A percentile compares a stretch with the other conserved stretches of the same genome.
Evolutionary conservation across 2,888 invertebrate genomes (phyloP).

Genomic region (Amphipoea lucens): DNA sequence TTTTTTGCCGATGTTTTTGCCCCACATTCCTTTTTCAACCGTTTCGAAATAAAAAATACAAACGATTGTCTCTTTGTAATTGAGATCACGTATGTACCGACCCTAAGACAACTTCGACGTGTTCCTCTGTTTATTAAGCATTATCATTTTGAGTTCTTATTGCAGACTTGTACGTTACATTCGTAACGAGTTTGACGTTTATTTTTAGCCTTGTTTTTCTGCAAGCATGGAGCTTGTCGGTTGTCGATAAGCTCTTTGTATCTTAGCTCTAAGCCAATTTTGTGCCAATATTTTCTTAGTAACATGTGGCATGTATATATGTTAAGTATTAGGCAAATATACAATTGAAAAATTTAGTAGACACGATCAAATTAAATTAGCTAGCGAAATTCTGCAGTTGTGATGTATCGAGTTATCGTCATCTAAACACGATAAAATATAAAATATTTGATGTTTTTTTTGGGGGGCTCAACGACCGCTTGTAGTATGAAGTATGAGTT

Average conservation of each 20-base stretch:
- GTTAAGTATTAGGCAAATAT: conserved; percentile 14
- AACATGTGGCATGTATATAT: conserved; percentile 1
- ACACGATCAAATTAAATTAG: neutral
- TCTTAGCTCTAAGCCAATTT: conserved; percentile 1
- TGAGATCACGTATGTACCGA: conserved; percentile 64
- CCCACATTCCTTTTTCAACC: conserved; percentile 62
- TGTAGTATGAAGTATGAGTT: neutral
- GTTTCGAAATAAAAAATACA: conserved; percentile 54
- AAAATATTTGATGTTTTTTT: neutral
- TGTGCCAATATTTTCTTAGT: conserved; percentile 12
- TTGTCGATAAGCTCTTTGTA: neutral
- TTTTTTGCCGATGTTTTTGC: conserved; percentile 66
- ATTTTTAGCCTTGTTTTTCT: conserved; percentile 55
- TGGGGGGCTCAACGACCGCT: neutral
- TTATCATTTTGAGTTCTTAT: conserved; percentile 59
- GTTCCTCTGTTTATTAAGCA: conserved; percentile 56
- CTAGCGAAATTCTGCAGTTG: neutral
- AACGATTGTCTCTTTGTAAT: conserved; percentile 67
- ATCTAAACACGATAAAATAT: neutral
- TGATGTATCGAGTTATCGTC: too few relatives aligned
- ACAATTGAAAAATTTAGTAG: conserved; percentile 1
- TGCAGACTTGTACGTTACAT: conserved; percentile 35
- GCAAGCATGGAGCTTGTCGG: neutral
- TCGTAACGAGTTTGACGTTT: conserved; percentile 34
- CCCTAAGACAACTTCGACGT: conserved; percentile 66